These are phyloP conservation scores for Paraescarpia echinospica DNA, from an alignment of 1,140 invertebrate genomes.

Conservation along the genomic window DNA sequence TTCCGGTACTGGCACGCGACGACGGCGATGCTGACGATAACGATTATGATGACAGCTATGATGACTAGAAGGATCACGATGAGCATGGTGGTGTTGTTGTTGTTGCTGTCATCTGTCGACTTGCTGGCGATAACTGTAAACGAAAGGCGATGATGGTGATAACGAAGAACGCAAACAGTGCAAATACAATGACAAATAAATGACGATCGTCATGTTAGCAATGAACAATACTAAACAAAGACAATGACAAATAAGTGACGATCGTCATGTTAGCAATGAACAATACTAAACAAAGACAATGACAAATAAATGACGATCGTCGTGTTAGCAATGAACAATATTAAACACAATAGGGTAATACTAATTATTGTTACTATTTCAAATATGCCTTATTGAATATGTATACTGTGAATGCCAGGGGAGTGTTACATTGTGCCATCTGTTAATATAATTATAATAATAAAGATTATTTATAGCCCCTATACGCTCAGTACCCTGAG, in stretches of 20 bases:
- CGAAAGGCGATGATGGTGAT: neutral
- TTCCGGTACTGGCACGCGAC: neutral
- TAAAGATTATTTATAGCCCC: too few relatives aligned
- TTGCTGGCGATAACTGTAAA: neutral
- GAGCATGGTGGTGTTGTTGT: neutral
- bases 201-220: neutral
- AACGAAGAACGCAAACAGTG: neutral
- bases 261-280: neutral
- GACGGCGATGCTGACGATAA: neutral
- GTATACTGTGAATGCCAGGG: too few relatives aligned
- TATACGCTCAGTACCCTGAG: too few relatives aligned
- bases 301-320: neutral
- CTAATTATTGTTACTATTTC: neutral
- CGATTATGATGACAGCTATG: neutral
- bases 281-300: neutral
- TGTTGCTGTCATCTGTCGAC: neutral
- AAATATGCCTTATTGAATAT: too few relatives aligned
- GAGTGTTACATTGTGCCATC: too few relatives aligned
- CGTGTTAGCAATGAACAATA: neutral
- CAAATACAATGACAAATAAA: too few relatives aligned
- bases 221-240: neutral
- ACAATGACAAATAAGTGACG: neutral
- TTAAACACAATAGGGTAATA: too few relatives aligned
- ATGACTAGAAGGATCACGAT: neutral
- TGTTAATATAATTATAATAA: too few relatives aligned